phyloP scores from a whole-genome alignment of 1,140 invertebrate species.

The Drosophila tani region DNA sequence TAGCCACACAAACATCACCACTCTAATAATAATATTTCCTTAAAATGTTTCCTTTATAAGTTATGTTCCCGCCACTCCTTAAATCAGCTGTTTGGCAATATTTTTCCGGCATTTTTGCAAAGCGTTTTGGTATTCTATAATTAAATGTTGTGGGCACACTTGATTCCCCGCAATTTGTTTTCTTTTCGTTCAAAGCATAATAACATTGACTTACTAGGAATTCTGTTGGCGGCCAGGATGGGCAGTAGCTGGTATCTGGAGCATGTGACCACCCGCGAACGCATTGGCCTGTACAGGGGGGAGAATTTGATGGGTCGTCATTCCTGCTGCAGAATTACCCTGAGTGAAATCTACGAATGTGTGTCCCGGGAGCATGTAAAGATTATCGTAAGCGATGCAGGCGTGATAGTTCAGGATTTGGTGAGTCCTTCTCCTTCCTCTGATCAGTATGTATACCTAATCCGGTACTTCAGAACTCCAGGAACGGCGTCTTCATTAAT shows the following conservation, averaged over 20 bases:
- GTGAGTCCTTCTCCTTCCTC: slow-evolving; percentile 16
- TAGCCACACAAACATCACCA: too few relatives aligned
- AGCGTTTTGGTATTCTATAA: too few relatives aligned
- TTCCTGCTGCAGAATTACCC: slow-evolving; percentile 45
- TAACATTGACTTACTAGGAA: not conserved
- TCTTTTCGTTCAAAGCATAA: not conserved
- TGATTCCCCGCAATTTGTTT: slow-evolving; percentile 2
- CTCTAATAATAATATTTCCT: too few relatives aligned
- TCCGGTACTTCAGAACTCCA: slow-evolving; percentile 19
- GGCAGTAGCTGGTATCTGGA: slow-evolving; percentile 52
- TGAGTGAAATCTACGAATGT: slow-evolving; percentile 32
- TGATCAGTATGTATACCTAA: not conserved
- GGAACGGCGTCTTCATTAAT: slow-evolving; percentile 61
- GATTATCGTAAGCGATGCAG: slow-evolving; percentile 26
- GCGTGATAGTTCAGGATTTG: slow-evolving; percentile 27
- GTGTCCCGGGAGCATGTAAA: slow-evolving; percentile 64
- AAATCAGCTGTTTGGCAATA: not conserved
- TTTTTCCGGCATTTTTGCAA: not conserved
- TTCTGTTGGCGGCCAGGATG: slow-evolving; percentile 4
- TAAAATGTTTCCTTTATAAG: too few relatives aligned
- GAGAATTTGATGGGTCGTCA: slow-evolving; percentile 52
- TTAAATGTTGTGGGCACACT: not conserved
- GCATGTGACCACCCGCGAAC: slow-evolving; percentile 33
- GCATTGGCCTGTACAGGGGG: slow-evolving; percentile 35
- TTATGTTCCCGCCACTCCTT: too few relatives aligned